Conservation (phyloP, 2,113 vertebrate genomes). For the Lophotis ruficrista region DNA sequence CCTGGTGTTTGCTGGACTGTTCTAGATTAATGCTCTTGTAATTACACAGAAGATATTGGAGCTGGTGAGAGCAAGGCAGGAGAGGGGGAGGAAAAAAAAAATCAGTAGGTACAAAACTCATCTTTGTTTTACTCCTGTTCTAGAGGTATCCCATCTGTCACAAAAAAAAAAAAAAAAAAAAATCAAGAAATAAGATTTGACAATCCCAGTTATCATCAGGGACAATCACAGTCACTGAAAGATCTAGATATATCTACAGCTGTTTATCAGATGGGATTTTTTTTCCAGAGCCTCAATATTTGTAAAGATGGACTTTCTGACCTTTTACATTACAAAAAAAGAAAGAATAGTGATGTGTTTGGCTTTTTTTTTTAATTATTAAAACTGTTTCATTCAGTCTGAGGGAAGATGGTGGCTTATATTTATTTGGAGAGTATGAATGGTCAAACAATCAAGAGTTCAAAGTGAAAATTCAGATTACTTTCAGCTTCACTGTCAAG, state of each 20-base stretch:
- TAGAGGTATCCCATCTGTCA: not conserved
- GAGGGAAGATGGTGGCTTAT: not conserved
- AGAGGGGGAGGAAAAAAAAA: not conserved
- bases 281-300: not conserved
- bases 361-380: not conserved
- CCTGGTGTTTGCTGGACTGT: not conserved
- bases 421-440: not conserved
- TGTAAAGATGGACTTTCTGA: not conserved
- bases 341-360: not conserved
- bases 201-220: not conserved
- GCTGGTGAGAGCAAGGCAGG: not conserved
- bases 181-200: not conserved
- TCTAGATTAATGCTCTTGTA: not conserved
- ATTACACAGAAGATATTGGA: not conserved
- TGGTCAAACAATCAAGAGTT: not conserved
- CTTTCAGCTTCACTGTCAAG: not conserved
- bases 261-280: not conserved
- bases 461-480: not conserved
- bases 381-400: not conserved
- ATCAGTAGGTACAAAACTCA: not conserved
- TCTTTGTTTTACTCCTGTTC: not conserved
- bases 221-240: not conserved
- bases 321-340: not conserved
- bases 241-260: not conserved
- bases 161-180: not conserved